A percentile compares a stretch with the other conserved stretches of the same genome.
Evolutionary conservation across 2,797 vertebrate species (phyloP).

Genomic region (Acanthurus tractus): DNA sequence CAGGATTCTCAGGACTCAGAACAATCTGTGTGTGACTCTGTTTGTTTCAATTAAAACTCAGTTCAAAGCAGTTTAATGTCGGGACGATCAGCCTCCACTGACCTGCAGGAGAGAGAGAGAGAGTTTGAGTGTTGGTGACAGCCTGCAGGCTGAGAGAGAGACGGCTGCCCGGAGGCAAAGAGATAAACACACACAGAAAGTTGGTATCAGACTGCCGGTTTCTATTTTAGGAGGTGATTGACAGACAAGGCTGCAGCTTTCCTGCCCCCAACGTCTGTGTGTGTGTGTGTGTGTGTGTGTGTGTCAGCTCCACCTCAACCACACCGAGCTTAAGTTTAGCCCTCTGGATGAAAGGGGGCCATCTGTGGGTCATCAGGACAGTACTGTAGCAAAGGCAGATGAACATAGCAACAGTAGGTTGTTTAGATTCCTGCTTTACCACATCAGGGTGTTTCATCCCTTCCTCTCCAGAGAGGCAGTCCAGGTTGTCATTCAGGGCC

Average conservation of each 20-base stretch:
- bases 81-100: not conserved
- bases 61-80: not conserved
- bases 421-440: no score
- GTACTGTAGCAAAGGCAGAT: no score
- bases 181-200: constrained; percentile 32
- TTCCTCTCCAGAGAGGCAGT: no score
- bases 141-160: constrained; percentile 4
- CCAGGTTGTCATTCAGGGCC: no score
- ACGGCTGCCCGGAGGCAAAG: not conserved
- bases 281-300: not conserved
- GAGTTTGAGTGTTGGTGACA: constrained; percentile 13
- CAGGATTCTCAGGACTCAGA: not conserved
- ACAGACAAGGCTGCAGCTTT: constrained; percentile 58
- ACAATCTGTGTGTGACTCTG: not conserved
- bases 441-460: no score
- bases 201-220: constrained; percentile 32
- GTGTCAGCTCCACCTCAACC: not conserved
- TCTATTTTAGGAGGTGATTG: constrained; percentile 70
- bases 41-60: constrained; percentile 8
- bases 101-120: not conserved
- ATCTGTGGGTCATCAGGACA: not conserved
- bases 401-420: no score
- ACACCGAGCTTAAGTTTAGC: not conserved
- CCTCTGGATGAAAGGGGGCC: not conserved
- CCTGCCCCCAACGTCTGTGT: not conserved